These are phyloP conservation scores for Erebia epiphron DNA, from an alignment of 2,888 invertebrate species.

Conservation along the genomic window DNA sequence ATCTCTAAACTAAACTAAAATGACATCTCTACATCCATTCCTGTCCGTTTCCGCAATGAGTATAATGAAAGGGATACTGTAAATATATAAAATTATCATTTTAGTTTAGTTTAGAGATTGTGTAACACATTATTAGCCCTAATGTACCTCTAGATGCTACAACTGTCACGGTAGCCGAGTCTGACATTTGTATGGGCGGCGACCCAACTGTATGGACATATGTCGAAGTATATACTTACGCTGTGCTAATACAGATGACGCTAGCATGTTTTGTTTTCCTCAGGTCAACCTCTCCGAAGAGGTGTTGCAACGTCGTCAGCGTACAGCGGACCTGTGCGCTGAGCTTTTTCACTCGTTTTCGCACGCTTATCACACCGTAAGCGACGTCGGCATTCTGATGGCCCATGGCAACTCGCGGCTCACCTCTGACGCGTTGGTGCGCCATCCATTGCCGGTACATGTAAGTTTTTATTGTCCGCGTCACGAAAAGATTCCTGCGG, in stretches of 20 bases:
- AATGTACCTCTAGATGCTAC: background rate
- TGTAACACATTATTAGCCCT: too few relatives aligned
- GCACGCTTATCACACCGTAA: conserved; percentile 94
- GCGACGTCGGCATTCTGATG: conserved; percentile 87
- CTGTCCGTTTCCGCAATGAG: too few relatives aligned
- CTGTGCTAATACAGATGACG: background rate
- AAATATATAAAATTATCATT: too few relatives aligned
- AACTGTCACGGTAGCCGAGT: too few relatives aligned
- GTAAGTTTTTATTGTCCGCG: conserved; percentile 43
- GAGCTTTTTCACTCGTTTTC: conserved; percentile 93
- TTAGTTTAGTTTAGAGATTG: too few relatives aligned
- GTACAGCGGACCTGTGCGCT: conserved; percentile 88
- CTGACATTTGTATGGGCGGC: too few relatives aligned
- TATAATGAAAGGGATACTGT: too few relatives aligned
- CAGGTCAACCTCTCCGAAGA: conserved; percentile 31
- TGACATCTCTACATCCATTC: too few relatives aligned
- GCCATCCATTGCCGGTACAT: conserved; percentile 59
- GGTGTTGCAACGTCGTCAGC: conserved; percentile 69
- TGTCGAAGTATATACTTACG: too few relatives aligned
- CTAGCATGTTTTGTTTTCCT: background rate
- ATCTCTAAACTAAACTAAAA: too few relatives aligned
- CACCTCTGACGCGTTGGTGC: conserved; percentile 51
- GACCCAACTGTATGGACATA: too few relatives aligned
- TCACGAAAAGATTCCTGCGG: too few relatives aligned
- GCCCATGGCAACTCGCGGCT: conserved; percentile 55